phyloP scores from a whole-genome alignment of 2,888 invertebrate genomes.

The Cyclophora albipunctata region DNA sequence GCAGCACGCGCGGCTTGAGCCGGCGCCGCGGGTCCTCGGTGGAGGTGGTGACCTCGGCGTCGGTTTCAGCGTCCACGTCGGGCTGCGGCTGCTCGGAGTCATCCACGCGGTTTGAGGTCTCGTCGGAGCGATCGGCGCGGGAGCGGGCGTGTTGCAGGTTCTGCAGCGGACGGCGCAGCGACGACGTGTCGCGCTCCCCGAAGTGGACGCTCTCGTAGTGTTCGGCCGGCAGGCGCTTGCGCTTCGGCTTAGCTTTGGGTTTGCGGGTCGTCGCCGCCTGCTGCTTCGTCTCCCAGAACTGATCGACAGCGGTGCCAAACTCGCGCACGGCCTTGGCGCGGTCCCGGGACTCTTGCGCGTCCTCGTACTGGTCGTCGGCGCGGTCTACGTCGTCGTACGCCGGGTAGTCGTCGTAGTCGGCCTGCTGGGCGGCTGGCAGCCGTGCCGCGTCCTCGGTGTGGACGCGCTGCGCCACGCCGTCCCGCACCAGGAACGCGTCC shows the following conservation, averaged over 20 bases:
- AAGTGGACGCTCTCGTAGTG: slow-evolving; percentile 64
- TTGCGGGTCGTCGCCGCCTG: too few species aligned
- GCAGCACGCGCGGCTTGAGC: slow-evolving; percentile 58
- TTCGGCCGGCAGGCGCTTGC: slow-evolving; percentile 34
- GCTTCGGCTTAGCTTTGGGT: slow-evolving; percentile 25
- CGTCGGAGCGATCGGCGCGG: slow-evolving; percentile 34
- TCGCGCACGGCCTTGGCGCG: slow-evolving; percentile 47
- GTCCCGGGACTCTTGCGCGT: slow-evolving; percentile 55
- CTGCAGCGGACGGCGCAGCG: slow-evolving; percentile 33
- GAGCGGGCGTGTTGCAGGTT: slow-evolving; percentile 38
- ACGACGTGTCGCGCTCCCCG: slow-evolving; percentile 49
- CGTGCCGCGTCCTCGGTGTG: slow-evolving; percentile 53
- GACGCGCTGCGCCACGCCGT: slow-evolving; percentile 59
- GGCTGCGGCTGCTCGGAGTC: slow-evolving; percentile 9
- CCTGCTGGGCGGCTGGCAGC: slow-evolving; percentile 26
- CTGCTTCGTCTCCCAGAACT: slow-evolving; percentile 56
- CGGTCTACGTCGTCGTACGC: slow-evolving; percentile 43
- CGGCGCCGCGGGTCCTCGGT: slow-evolving; percentile 59
- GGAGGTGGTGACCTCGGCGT: slow-evolving; percentile 56
- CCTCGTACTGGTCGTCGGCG: slow-evolving; percentile 57
- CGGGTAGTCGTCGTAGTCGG: slow-evolving; percentile 45
- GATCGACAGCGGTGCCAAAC: slow-evolving; percentile 54
- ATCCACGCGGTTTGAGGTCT: slow-evolving; percentile 10
- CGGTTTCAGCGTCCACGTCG: slow-evolving; percentile 37
- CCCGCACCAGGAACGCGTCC: slow-evolving; percentile 60